Evolutionary conservation across 2,113 vertebrate genomes (phyloP).

Genomic region (Gasterosteus aculeatus): DNA sequence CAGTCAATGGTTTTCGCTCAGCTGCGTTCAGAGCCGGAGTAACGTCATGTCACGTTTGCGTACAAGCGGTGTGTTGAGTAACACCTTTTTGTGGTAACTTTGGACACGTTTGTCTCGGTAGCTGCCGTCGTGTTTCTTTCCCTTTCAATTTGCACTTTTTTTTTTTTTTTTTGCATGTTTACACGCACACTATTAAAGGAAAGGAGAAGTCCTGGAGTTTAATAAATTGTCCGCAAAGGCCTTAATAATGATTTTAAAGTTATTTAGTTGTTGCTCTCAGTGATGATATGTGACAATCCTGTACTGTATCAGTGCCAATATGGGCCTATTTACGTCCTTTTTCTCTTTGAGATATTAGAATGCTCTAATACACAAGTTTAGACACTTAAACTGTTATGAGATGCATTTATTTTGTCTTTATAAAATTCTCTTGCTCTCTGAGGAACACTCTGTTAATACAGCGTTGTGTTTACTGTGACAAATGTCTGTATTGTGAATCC

Average conservation of each 20-base stretch:
- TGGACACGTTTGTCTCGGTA: not conserved
- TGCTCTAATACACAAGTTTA: slow-evolving; percentile 14
- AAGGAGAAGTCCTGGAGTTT: slow-evolving; percentile 7
- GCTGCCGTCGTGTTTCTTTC: not conserved
- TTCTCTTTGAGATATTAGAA: slow-evolving; percentile 15
- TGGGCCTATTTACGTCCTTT: slow-evolving; percentile 9
- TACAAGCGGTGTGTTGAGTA: not conserved
- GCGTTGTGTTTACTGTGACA: slow-evolving; percentile 13
- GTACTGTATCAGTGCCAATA: slow-evolving; percentile 67
- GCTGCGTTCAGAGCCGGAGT: too few species aligned
- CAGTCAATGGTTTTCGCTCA: too few species aligned
- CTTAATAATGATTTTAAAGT: not conserved
- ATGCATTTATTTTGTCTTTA: not conserved
- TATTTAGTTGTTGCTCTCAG: not conserved
- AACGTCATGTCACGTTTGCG: too few species aligned
- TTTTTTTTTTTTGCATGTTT: not conserved
- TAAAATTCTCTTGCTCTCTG: not conserved
- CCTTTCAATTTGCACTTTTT: not conserved
- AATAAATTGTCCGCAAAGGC: not conserved
- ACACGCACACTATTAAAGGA: not conserved
- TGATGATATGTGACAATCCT: slow-evolving; percentile 19
- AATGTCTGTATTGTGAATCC: slow-evolving; percentile 7
- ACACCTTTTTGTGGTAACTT: not conserved
- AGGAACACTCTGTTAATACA: not conserved
- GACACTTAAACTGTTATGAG: slow-evolving; percentile 5